These are phyloP conservation scores for Nicator chloris DNA, from an alignment of 2,113 vertebrate genomes.

Conservation along the genomic window DNA sequence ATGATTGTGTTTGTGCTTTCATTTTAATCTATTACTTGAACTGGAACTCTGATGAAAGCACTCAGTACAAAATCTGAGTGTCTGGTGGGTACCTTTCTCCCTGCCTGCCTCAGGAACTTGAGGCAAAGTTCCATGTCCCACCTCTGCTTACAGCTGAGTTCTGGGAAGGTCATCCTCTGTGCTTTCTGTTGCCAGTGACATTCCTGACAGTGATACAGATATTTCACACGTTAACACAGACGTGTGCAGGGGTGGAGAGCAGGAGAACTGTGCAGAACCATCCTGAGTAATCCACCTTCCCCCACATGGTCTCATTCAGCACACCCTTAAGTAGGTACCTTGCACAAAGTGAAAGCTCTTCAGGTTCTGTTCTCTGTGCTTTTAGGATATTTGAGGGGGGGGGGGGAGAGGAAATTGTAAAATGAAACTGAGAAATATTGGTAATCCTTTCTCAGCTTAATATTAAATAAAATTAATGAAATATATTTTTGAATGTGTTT, in stretches of 20 bases:
- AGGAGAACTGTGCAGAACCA: neutral
- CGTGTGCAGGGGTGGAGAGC: fast-evolving
- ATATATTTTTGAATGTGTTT: neutral
- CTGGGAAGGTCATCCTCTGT: neutral
- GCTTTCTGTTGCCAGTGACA: neutral
- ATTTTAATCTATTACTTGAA: neutral
- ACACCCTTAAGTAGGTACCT: neutral
- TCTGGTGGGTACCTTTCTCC: neutral
- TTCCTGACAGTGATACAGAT: neutral
- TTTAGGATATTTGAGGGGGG: neutral
- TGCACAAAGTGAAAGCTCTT: neutral
- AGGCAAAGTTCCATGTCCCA: neutral
- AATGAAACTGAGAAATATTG: neutral
- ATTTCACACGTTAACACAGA: neutral
- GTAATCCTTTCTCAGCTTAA: neutral
- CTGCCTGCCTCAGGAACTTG: neutral
- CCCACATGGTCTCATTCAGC: neutral
- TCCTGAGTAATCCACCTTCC: neutral
- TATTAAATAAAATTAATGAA: neutral
- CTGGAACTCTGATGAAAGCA: neutral
- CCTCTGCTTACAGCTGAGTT: neutral
- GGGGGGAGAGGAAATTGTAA: neutral
- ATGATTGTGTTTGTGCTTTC: neutral
- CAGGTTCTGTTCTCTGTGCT: neutral
- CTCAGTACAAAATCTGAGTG: neutral